Conservation (phyloP, 2,797 vertebrate species). For the Pteropus rufus region DNA sequence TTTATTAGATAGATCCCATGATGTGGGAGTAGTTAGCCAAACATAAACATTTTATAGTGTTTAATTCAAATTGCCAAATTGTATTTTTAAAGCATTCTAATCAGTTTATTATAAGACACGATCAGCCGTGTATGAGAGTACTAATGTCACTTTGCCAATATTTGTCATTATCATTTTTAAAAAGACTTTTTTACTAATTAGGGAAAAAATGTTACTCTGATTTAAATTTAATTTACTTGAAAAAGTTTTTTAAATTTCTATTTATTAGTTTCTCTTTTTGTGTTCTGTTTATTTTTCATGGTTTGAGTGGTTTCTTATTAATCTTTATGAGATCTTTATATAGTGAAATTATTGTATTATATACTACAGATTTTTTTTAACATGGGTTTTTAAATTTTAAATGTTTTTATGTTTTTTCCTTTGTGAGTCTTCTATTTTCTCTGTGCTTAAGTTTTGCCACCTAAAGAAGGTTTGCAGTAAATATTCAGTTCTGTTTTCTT, state of each 20-base stretch:
- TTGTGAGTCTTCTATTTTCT: slow-evolving; percentile 29
- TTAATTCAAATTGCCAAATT: slow-evolving; percentile 31
- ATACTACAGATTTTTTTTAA: neutral
- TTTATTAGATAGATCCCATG: neutral
- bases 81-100: slow-evolving; percentile 40
- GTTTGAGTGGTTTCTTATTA: slow-evolving; percentile 11
- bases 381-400: neutral
- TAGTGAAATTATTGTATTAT: neutral
- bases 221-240: slow-evolving; percentile 43
- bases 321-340: slow-evolving; percentile 22
- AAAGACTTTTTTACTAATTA: slow-evolving; percentile 13
- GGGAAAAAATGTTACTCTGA: neutral
- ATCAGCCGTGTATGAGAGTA: neutral
- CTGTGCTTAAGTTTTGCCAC: neutral
- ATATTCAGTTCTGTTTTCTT: neutral
- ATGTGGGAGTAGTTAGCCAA: slow-evolving; percentile 1
- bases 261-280: slow-evolving; percentile 33
- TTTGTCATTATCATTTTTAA: slow-evolving; percentile 22
- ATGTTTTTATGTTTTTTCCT: neutral
- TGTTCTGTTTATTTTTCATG: slow-evolving; percentile 25
- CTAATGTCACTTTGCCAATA: neutral
- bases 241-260: neutral
- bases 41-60: neutral
- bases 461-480: neutral
- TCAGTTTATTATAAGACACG: neutral